A percentile compares a stretch with the other conserved stretches of the same genome.
These are phyloP conservation scores for Carcina quercana DNA, from an alignment of 2,888 invertebrate species.

Conservation along the genomic window DNA sequence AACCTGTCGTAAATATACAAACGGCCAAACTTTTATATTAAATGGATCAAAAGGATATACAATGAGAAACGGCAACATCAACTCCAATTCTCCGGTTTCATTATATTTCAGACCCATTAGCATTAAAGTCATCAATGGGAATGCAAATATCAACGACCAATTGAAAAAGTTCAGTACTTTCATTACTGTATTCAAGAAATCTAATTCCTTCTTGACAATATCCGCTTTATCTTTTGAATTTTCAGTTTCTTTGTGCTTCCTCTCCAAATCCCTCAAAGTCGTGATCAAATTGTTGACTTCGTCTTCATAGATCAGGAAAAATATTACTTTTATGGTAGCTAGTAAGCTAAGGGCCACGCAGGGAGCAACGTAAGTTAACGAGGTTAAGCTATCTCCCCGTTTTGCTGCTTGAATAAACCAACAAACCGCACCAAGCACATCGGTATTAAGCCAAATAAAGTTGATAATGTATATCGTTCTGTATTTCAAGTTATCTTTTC, in stretches of 20 bases:
- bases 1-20: constrained; percentile 39
- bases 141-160: constrained; percentile 22
- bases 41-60: constrained; percentile 46
- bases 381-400: constrained; percentile 27
- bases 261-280: constrained; percentile 26
- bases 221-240: constrained; percentile 17
- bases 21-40: constrained; percentile 37
- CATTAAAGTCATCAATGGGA: constrained; percentile 30
- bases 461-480: constrained; percentile 10
- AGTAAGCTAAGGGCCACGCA: constrained; percentile 28
- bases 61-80: constrained; percentile 36
- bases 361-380: constrained; percentile 33
- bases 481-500: constrained; percentile 12
- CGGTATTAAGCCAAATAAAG: constrained; percentile 28
- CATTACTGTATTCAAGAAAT: constrained; percentile 31
- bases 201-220: constrained; percentile 26
- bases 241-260: constrained; percentile 10
- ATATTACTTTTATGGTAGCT: constrained; percentile 23
- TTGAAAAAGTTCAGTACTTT: constrained; percentile 30
- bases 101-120: constrained; percentile 32
- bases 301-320: constrained; percentile 22
- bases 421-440: constrained; percentile 26
- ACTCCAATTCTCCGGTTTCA: constrained; percentile 26
- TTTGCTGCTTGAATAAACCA: constrained; percentile 29
- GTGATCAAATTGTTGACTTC: constrained; percentile 23